Evolutionary conservation across 1,140 invertebrate genomes (phyloP), one percentile per base, ranked within the genome.

Genomic region (Ceratina calcarata): DNA sequence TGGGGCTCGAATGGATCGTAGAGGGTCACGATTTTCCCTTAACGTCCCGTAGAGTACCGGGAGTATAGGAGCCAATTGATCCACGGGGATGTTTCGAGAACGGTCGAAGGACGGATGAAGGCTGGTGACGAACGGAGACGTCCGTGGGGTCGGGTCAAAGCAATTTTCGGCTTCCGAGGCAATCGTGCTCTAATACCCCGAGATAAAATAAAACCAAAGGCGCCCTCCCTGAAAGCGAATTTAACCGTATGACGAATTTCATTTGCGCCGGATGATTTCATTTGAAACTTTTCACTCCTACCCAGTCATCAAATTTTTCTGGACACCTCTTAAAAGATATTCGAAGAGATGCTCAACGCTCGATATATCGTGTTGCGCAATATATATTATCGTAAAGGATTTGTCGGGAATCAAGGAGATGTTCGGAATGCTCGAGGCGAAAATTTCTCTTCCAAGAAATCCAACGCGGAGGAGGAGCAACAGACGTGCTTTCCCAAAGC

Each of bases 401-500:
- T 66, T 66, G 45, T 32, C 12, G 20, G 18, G 65, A 69, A 45
- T 45, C 32, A 61, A 61, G 67, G 1, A 69, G 65, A 69, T 60
- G 27, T 51, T 61, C 20, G 65, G 24, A 60, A 51, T 24, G 57
- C 45, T 16, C 60, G 73, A 81, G 51, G 74, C 72, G 82, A 69
- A 78, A 68, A 71, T 84, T 78, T 85, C 70, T 78, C 57, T 53
- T 81, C 51, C 27, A 32, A 81, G 82, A 77, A 77, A 85, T 80
- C 58, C 72, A 67, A 18, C n/a, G 27, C 51, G 20, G 12, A 55
- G 51, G 13, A 55, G 45, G 22, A 20, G 32, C 57, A 61, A 22
- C 16, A 82, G 64, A 86, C 82, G 82, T 79, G 82, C 79, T 80
- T 83, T 81, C 49, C 80, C 73, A 61, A 88, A 88, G 90, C 91